Evolutionary conservation across 2,888 invertebrate species (phyloP), one percentile per base, ranked within the genome.

Genomic region (Xylophagus ater): DNA sequence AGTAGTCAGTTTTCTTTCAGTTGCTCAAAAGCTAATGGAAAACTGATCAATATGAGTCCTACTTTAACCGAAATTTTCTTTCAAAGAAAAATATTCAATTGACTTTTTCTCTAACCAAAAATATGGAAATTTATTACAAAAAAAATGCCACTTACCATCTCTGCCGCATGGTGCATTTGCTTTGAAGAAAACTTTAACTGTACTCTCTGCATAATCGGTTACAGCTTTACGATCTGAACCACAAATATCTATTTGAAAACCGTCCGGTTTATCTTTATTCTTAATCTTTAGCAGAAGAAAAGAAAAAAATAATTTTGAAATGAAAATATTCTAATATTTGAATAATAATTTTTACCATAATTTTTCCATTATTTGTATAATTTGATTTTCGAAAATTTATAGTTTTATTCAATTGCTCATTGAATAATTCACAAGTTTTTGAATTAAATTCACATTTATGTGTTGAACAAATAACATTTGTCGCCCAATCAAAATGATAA

Each of bases 401-500:
- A 4, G 48, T 51, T 43, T 51, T 53, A 36, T 48, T 50, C 33
- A 58, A 40, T 37, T 60, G 57, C 25, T 58, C 55, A 51, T 63
- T 65, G 43, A 55, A 55, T 50, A 64, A 56, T 49, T 58, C 56
- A 42, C 64, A 64, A 13, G 52, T 56, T 31, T 54, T 49, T 41
- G 43, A 51, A 42, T 51, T 51, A 44, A 61, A 59, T 42, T 46
- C 51, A 48, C 60, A 59, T 49, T 54, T 53, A 43, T 63, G 59
- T 34, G 56, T 52, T 34, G 59, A 58, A 45, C 65, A 65, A 49
- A 65, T 58, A 39, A 63, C 56, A 45, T 57, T 63, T 25, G 63
- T 65, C n/a, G 55, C 52, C 62, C 65, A 65, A 14, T 51, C 49
- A 49, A 65, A 65, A 44, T 50, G 50, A 48, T 60, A 65, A 47